These are phyloP conservation scores for Lerema accius DNA, from an alignment of 1,140 invertebrate species.

Conservation along the genomic window DNA sequence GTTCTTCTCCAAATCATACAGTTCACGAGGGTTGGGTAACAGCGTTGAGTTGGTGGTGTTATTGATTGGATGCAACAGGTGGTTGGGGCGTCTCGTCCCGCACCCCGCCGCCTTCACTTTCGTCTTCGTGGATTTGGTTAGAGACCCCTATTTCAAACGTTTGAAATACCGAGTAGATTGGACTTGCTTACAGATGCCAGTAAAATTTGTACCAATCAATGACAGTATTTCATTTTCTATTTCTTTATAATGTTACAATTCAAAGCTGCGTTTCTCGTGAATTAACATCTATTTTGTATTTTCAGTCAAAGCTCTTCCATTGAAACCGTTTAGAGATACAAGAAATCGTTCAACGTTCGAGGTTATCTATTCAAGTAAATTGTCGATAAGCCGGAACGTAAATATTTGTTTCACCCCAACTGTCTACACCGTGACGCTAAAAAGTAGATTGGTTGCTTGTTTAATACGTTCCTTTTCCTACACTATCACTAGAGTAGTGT, in stretches of 20 bases:
- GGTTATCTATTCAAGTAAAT: constrained; percentile 30
- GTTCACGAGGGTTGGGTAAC: constrained; percentile 18
- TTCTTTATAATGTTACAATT: no score
- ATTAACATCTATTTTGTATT: background rate
- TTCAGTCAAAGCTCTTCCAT: constrained; percentile 8
- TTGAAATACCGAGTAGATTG: constrained; percentile 16
- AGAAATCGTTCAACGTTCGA: constrained; percentile 3
- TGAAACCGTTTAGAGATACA: background rate
- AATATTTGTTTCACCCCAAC: constrained; percentile 33
- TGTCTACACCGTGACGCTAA: constrained; percentile 37
- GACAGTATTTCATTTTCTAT: no score
- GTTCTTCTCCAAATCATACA: constrained; percentile 1
- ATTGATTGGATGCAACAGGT: constrained; percentile 78
- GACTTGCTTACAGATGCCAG: constrained; percentile 18
- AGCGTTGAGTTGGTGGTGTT: constrained; percentile 58
- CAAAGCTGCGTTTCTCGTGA: no score
- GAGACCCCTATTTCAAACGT: constrained; percentile 43
- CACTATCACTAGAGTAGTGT: constrained; percentile 1
- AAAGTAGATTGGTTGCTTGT: constrained; percentile 41
- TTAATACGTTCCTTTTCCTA: constrained; percentile 17
- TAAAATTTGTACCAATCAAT: constrained; percentile 10
- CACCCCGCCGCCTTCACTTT: constrained; percentile 63
- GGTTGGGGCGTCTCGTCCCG: constrained; percentile 66
- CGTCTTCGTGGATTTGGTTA: constrained; percentile 53
- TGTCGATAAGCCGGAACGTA: constrained; percentile 34